These are phyloP conservation scores for Endotricha flammealis DNA, from an alignment of 2,888 invertebrate genomes.

Conservation along the genomic window DNA sequence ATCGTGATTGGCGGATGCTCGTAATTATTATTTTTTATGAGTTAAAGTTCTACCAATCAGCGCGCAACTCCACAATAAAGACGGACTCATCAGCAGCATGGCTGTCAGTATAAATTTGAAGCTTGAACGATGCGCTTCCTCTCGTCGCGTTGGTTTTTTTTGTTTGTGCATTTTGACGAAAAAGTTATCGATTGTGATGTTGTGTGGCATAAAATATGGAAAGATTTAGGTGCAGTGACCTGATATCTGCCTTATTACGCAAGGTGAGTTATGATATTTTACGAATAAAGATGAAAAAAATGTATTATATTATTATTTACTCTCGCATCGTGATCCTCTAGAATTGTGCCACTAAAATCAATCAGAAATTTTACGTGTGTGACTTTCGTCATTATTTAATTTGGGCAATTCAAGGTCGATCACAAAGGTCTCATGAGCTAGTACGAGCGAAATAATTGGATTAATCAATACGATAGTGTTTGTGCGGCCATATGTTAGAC, in stretches of 20 bases:
- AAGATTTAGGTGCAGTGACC: conserved; percentile 75
- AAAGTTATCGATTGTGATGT: conserved; percentile 77
- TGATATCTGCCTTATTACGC: conserved; percentile 51
- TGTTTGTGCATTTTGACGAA: conserved; percentile 73
- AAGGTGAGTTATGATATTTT: conserved; percentile 46
- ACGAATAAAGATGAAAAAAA: conserved; percentile 12
- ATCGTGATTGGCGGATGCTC: conserved; percentile 48
- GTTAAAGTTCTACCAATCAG: conserved; percentile 78
- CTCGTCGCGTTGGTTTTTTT: conserved; percentile 82
- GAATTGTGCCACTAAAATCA: conserved; percentile 47
- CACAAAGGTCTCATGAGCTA: conserved; percentile 38
- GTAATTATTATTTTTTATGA: conserved; percentile 46
- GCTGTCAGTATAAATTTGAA: conserved; percentile 99
- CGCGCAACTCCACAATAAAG: conserved; percentile 85
- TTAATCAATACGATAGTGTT: conserved; percentile 46
- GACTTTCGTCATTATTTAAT: conserved; percentile 52
- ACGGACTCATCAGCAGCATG: conserved; percentile 92
- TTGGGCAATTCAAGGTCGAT: conserved; percentile 52
- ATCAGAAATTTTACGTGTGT: conserved; percentile 47
- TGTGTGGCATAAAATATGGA: conserved; percentile 72
- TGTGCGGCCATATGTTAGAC: conserved; percentile 66
- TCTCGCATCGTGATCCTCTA: conserved; percentile 22
- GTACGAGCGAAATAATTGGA: conserved; percentile 38
- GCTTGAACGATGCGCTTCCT: conserved; percentile 90
- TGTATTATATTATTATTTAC: conserved; percentile 15